A percentile compares a stretch with the other conserved stretches of the same genome.
phyloP scores from a whole-genome alignment of 2,888 invertebrate species.

The Reticulitermes lucifugus region DNA sequence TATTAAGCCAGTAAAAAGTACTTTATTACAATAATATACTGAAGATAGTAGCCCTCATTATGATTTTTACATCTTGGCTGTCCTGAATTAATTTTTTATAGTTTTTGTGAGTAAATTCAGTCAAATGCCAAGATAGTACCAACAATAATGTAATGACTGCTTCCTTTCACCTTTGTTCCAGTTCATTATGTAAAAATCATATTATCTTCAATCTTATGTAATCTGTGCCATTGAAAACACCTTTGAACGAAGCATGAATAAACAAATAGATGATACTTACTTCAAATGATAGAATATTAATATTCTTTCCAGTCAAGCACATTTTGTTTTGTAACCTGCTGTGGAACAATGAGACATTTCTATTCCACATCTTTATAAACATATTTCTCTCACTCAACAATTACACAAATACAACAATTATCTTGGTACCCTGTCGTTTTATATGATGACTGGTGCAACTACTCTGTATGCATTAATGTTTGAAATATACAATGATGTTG shows the following conservation, averaged over 20 bases:
- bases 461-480: too few relatives aligned
- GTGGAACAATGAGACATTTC: too few relatives aligned
- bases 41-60: neutral
- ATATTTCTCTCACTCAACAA: too few relatives aligned
- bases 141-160: neutral
- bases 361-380: too few relatives aligned
- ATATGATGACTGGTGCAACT: too few relatives aligned
- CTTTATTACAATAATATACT: too few relatives aligned
- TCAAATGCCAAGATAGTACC: neutral
- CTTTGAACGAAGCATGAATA: neutral
- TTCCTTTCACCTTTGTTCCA: neutral
- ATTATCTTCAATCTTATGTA: neutral
- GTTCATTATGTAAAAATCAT: neutral
- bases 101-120: neutral
- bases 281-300: neutral
- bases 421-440: too few relatives aligned
- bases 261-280: neutral
- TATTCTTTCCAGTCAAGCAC: neutral
- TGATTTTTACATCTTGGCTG: neutral
- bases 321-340: neutral
- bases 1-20: too few relatives aligned
- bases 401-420: too few relatives aligned
- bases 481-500: too few relatives aligned
- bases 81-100: neutral
- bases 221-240: too few relatives aligned